Evolutionary conservation across 2,113 vertebrate genomes (phyloP), one percentile per base, ranked within the genome.

Genomic region (Pygoscelis adeliae): DNA sequence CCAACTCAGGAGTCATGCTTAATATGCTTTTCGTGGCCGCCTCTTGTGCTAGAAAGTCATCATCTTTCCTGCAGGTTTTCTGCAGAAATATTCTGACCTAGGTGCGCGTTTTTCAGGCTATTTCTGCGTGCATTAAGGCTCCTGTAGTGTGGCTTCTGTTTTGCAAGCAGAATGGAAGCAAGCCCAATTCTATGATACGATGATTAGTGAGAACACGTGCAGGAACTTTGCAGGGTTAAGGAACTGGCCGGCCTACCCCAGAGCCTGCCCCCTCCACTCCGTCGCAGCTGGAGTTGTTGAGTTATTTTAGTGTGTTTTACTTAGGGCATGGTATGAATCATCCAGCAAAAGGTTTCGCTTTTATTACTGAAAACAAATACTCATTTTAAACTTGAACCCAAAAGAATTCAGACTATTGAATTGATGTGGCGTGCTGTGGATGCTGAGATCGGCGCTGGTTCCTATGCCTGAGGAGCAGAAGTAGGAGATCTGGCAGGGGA

Each of bases 121-220:
- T 61, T 79, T 84, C 46, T 87, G 20, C 2, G 3, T 40, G 6
- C 16, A 2, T 53, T 58, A 25, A 44, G 70, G 29, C 18, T 85
- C 16, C 42, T 59, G 12, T 82, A 34, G 5, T 1, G 3, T 52
- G 44, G 6, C 19, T 13, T 15, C 25, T 30, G 18, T 66, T 89
- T 44, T 74, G 36, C 47, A 34, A 71, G 27, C n/a, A 47, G 53
- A 50, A 18, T 19, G n/a, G 50, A 66, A 90, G 26, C 42, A 66
- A 91, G 27, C 27, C 17, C 3, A 13, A 2, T 20, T 66, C 34
- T 19, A 0, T 5, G 38, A 22, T 40, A 12, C 0, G 0, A 1
- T 27, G 18, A 36, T 55, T 36, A 50, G 5, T n/a, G 49, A 46
- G 19, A 76, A 36, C 40, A 36, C 0, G 0, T 46, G 15, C 25